phyloP scores from a whole-genome alignment of 2,113 vertebrate genomes.

The Cisticola juncidis region DNA sequence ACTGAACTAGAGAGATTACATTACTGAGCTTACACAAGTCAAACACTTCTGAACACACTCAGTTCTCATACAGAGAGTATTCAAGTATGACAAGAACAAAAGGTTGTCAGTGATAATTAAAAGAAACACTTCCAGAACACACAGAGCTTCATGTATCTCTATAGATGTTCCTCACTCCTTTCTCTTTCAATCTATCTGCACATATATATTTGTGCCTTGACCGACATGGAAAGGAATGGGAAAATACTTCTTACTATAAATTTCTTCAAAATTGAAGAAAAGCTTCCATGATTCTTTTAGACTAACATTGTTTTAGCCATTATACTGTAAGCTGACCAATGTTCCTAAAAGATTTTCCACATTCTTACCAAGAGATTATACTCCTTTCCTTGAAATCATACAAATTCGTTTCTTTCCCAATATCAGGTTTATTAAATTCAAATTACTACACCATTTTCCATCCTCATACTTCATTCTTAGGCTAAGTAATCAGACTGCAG shows the following conservation, averaged over 20 bases:
- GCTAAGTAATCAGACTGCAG: neutral
- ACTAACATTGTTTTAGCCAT: neutral
- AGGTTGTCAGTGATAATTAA: neutral
- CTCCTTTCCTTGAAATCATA: neutral
- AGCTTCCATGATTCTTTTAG: neutral
- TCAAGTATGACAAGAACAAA: neutral
- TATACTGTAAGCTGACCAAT: neutral
- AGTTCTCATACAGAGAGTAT: neutral
- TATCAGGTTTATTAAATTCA: neutral
- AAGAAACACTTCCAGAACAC: neutral
- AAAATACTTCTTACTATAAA: neutral
- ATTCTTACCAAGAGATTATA: neutral
- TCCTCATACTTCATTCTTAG: fast-evolving
- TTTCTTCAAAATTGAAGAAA: neutral
- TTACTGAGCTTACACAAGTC: neutral
- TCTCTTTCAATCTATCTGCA: neutral
- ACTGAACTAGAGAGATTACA: neutral
- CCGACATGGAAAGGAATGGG: neutral
- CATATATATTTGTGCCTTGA: neutral
- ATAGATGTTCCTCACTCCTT: neutral
- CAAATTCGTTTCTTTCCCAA: neutral
- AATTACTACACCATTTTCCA: neutral
- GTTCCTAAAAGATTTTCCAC: neutral
- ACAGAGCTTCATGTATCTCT: neutral
- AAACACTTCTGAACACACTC: neutral